A percentile compares a stretch with the other conserved stretches of the same genome.
Conservation (phyloP, 2,113 vertebrate species). For the Gymnocephalus cernua region DNA sequence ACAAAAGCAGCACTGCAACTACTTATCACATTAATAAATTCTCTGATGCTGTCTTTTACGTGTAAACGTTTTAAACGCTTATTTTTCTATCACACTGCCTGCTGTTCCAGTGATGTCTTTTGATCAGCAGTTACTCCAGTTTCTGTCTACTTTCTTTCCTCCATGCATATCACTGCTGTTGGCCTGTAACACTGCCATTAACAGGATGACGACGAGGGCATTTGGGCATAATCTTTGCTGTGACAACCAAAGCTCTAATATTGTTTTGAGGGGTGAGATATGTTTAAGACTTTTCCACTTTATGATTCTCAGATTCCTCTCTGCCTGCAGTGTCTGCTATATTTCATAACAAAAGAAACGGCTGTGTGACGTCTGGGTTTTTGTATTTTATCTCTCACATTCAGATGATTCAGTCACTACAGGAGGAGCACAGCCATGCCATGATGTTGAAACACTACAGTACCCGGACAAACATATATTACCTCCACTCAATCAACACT, state of each 20-base stretch:
- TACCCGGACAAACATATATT: slow-evolving; percentile 92
- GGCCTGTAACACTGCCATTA: slow-evolving; percentile 67
- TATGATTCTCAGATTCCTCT: slow-evolving; percentile 1
- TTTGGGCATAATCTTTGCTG: slow-evolving; percentile 95
- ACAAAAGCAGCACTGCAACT: neutral
- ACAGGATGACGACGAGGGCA: slow-evolving; percentile 99
- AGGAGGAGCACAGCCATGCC: slow-evolving; percentile 94
- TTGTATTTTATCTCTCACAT: neutral
- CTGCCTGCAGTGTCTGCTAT: neutral
- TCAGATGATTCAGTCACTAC: slow-evolving; percentile 94
- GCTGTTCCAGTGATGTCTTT: slow-evolving; percentile 1
- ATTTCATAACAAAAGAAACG: neutral
- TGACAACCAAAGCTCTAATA: slow-evolving; percentile 94
- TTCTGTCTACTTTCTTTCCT: slow-evolving; percentile 83
- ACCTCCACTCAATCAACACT: slow-evolving; percentile 89
- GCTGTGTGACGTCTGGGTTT: neutral
- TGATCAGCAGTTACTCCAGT: slow-evolving; percentile 24
- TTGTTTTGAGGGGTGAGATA: slow-evolving; percentile 95
- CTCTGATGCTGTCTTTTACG: slow-evolving; percentile 1
- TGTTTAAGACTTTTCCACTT: slow-evolving; percentile 16
- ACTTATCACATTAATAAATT: neutral
- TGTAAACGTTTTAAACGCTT: neutral
- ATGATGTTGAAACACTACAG: slow-evolving; percentile 93
- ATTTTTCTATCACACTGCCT: neutral
- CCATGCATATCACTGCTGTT: slow-evolving; percentile 76